Percentiles rank a stretch among this genome's conserved stretches.
Evolutionary conservation across 2,888 invertebrate genomes (phyloP).

Genomic region (Lasiommata megera): DNA sequence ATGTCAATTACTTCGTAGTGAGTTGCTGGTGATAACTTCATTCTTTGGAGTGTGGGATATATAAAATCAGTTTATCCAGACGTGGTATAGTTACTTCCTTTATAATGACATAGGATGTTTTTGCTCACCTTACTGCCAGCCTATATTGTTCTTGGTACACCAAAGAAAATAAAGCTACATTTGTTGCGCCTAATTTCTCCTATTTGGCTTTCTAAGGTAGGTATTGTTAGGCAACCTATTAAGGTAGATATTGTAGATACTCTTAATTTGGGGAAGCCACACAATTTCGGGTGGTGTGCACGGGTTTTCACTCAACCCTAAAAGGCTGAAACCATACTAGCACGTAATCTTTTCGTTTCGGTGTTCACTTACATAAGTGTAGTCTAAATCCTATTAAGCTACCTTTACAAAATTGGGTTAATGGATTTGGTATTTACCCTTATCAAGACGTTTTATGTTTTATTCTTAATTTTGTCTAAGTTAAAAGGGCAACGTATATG

Average conservation of each 20-base stretch:
- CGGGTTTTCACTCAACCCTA: conserved; percentile 63
- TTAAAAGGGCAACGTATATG: too few relatives aligned
- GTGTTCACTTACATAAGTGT: conserved; percentile 43
- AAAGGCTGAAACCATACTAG: conserved; percentile 72
- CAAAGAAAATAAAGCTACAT: too few relatives aligned
- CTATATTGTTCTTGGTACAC: too few relatives aligned
- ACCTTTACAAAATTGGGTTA: conserved; percentile 53
- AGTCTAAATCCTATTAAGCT: conserved; percentile 64
- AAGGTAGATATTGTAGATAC: neutral
- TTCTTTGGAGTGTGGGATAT: too few relatives aligned
- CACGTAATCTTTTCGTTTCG: conserved; percentile 66
- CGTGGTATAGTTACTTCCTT: too few relatives aligned
- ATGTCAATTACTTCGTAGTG: too few relatives aligned
- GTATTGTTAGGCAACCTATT: neutral
- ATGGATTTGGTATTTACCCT: conserved; percentile 15
- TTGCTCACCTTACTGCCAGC: too few relatives aligned
- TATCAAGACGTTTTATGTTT: conserved; percentile 5
- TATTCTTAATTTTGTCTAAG: neutral
- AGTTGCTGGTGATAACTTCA: too few relatives aligned
- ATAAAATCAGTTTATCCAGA: too few relatives aligned
- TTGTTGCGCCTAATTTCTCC: neutral
- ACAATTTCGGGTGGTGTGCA: conserved; percentile 38
- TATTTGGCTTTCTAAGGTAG: neutral
- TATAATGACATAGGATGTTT: too few relatives aligned
- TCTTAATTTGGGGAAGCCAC: conserved; percentile 46